Base-by-base conservation (phyloP, 2,888 invertebrate species). In the Pharmacophagus antenor region DNA sequence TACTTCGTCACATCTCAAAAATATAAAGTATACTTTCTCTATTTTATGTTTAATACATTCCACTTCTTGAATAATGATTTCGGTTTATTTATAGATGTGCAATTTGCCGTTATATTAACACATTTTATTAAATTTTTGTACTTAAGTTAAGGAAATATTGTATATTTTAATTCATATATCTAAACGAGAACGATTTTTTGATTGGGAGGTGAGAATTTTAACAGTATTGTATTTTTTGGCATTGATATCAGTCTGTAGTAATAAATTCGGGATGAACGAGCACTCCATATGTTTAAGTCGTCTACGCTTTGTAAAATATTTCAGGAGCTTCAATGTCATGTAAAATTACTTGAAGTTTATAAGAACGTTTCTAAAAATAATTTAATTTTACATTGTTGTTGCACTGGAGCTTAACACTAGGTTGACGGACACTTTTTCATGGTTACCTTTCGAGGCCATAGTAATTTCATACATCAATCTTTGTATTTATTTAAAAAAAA, bases 1-100 rank as follows among this genome's bases (percentile, higher is more conserved):
- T 70, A 82, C 84, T 83, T 85, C 83, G 83, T 83, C 85, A 84
- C 85, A 82, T 83, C 72, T 80, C 78, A 76, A 79, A 69, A 64
- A 69, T 65, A 67, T 64, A 68, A 67, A 66, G 56, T 66, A 64
- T 62, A 57, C 46, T 61, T 56, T 62, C 54, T 54, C 48, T 44
- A 23, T 46, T 60, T 50, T 51, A 60, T 50, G 41, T 44, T 25
- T 58, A 48, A 58, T 49, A 59, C 27, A 42, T 44, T 53, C 25
- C 6, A 17, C 22, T 37, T 22, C 37, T 54, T 41, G 17, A 15
- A 42, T 42, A 42, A n/a, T 17, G 18, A 2, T 1, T 31, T 12
- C 2, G 31, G 10, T 31, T 31, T 10, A 31, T n/a, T n/a, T n/a
- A 22, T 18, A 12, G 48, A 21, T 25, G 2, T 6, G n/a, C 52